phyloP scores from a whole-genome alignment of 2,888 invertebrate genomes.

The Lamproptera curius region DNA sequence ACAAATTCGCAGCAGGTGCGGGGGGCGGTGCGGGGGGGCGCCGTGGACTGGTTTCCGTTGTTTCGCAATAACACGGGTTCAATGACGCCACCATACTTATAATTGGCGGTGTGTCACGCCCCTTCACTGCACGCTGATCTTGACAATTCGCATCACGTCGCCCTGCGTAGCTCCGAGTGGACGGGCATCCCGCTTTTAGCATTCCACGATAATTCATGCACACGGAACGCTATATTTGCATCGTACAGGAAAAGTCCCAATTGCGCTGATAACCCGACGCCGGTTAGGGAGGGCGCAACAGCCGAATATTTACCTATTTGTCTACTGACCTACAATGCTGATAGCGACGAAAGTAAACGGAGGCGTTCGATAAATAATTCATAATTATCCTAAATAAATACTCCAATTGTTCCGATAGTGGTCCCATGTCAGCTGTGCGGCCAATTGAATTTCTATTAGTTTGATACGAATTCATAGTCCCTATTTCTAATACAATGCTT shows the following conservation, averaged over 20 bases:
- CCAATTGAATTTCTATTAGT: slow-evolving; percentile 12
- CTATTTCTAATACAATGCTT: too few relatives aligned
- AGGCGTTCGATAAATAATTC: slow-evolving; percentile 59
- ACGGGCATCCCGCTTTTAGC: slow-evolving; percentile 15
- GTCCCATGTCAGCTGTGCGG: slow-evolving; percentile 37
- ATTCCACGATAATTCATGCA: slow-evolving; percentile 20
- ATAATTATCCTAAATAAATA: slow-evolving; percentile 55
- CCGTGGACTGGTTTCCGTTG: slow-evolving; percentile 75
- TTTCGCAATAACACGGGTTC: slow-evolving; percentile 76
- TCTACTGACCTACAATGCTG: slow-evolving; percentile 62
- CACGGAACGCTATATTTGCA: slow-evolving; percentile 2
- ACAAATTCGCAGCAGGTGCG: slow-evolving; percentile 74
- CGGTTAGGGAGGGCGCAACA: slow-evolving; percentile 42
- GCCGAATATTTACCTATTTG: slow-evolving; percentile 50
- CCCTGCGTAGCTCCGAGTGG: slow-evolving; percentile 18
- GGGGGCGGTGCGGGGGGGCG: slow-evolving; percentile 32
- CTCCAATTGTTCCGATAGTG: slow-evolving; percentile 63
- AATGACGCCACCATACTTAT: slow-evolving; percentile 69
- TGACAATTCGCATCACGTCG: slow-evolving; percentile 28
- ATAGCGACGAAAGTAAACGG: slow-evolving; percentile 70
- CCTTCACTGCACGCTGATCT: slow-evolving; percentile 46
- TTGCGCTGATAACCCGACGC: slow-evolving; percentile 35
- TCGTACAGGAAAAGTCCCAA: slow-evolving; percentile 12
- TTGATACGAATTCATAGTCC: not conserved
- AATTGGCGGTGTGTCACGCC: slow-evolving; percentile 69